Base-by-base conservation (phyloP, 2,113 vertebrate species). In the Marmota flaviventris region DNA sequence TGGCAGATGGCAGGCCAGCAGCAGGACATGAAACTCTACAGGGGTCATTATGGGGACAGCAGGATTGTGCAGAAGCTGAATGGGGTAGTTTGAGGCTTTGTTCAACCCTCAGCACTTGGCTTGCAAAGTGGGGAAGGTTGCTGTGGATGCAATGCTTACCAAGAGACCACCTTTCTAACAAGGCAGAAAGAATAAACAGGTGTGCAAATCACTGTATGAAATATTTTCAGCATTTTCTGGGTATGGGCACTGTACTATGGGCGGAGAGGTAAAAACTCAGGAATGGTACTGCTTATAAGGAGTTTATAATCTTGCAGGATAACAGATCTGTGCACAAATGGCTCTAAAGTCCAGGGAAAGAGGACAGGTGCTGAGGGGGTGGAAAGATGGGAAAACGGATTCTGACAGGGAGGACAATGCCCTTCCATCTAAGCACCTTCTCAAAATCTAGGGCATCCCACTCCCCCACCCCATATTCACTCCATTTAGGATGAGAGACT, bases 1-100 rank as follows among this genome's bases (percentile, higher is more conserved):
- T n/a, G 53, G 56, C 42, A n/a, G 37, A 45, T 37, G 56, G 63
- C 14, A 42, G 42, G 79, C 42, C 63, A 39, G 76, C 6, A 2
- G 53, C 37, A 82, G 77, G 87, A 25, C 27, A 5, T 7, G 25
- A 29, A 29, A 61, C 17, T n/a, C 63, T 16, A 34, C 67, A 72
- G 17, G 29, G n/a, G 63, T 5, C 8, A 2, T 1, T 17, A 4
- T 1, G 20, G 9, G 86, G 32, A 45, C 18, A 2, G 27, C 8
- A 61, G 32, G 8, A 18, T 10, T 45, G 22, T 45, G 51, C 16
- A 72, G 53, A 79, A n/a, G 45, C 29, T 18, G 75, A 42, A 37
- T 0, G 0, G 76, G 37, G 34, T 22, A 37, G 9, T 8, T 39
- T 12, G 27, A 87, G 32, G 65, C 17, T 14, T 61, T 16, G 18